Evolutionary conservation across 2,113 vertebrate genomes (phyloP).

Genomic region (Cygnus buccinator): DNA sequence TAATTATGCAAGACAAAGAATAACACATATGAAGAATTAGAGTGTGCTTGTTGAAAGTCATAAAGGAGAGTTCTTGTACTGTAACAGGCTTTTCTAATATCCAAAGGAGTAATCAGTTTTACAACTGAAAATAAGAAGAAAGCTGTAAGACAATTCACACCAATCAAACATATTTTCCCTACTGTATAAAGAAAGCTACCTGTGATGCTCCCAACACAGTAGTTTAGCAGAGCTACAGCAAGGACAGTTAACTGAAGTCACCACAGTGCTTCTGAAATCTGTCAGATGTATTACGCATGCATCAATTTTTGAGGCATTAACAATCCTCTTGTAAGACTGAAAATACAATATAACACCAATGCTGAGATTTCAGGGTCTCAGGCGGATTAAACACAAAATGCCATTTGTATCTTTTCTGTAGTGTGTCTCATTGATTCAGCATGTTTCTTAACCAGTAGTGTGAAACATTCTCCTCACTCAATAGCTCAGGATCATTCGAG

Average conservation of each 20-base stretch:
- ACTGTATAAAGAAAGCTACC: not conserved
- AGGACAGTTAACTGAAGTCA: not conserved
- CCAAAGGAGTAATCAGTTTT: not conserved
- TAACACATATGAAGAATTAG: not conserved
- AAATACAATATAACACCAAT: not conserved
- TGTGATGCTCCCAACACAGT: not conserved
- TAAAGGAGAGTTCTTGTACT: not conserved
- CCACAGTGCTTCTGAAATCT: not conserved
- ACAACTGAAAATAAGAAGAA: not conserved
- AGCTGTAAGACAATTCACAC: not conserved
- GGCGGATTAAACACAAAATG: not conserved
- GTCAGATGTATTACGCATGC: not conserved
- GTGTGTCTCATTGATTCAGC: not conserved
- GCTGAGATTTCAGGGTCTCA: accelerated
- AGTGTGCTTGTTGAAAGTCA: not conserved
- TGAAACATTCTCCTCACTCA: not conserved
- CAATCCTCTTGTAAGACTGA: not conserved
- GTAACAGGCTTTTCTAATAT: not conserved
- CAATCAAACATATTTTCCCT: not conserved
- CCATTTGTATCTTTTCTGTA: not conserved
- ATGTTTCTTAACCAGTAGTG: not conserved
- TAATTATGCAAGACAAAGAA: not conserved
- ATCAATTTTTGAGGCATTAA: not conserved
- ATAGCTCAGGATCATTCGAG: not conserved
- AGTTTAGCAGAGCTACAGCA: not conserved